A percentile compares a stretch with the other conserved stretches of the same genome.
Conservation (phyloP, 1,140 invertebrate species). For the Drosophila kikkawai region DNA sequence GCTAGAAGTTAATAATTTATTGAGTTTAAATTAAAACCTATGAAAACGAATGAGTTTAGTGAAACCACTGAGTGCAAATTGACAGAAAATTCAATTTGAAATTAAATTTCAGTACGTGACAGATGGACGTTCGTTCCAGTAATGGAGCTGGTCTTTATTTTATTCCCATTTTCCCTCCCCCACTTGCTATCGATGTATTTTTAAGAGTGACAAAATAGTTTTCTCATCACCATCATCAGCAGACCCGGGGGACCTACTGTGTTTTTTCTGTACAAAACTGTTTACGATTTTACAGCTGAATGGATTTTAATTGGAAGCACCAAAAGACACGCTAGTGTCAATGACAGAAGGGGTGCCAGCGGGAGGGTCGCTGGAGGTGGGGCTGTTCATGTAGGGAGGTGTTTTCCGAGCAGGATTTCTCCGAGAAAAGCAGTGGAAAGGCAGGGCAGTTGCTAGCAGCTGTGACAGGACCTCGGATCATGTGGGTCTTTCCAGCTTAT, state of each 20-base stretch:
- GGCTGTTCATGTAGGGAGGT: background rate
- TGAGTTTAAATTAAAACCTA: background rate
- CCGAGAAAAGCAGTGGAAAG: slow-evolving; percentile 2
- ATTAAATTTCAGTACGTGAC: slow-evolving; percentile 7
- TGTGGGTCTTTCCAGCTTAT: slow-evolving; percentile 45
- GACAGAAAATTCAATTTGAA: slow-evolving; percentile 5
- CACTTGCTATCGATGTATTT: slow-evolving; percentile 12
- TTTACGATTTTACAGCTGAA: slow-evolving; percentile 81
- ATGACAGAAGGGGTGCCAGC: slow-evolving; percentile 47
- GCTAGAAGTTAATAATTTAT: background rate
- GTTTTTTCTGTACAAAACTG: slow-evolving; percentile 53
- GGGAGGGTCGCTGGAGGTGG: background rate
- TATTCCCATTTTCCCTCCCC: slow-evolving; percentile 8
- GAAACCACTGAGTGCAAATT: background rate
- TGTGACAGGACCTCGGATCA: slow-evolving; percentile 56
- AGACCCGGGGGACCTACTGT: slow-evolving; percentile 12
- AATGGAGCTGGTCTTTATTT: slow-evolving; percentile 15
- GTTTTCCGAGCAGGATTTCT: background rate
- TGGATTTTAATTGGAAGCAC: slow-evolving; percentile 79
- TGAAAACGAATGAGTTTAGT: background rate
- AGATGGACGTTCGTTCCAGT: background rate
- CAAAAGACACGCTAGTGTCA: slow-evolving; percentile 78
- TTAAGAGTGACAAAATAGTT: slow-evolving; percentile 35
- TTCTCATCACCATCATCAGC: slow-evolving; percentile 39
- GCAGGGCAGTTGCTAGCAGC: slow-evolving; percentile 53